These are phyloP conservation scores for Cheilinus undulatus DNA, from an alignment of 2,113 vertebrate genomes.

Conservation along the genomic window DNA sequence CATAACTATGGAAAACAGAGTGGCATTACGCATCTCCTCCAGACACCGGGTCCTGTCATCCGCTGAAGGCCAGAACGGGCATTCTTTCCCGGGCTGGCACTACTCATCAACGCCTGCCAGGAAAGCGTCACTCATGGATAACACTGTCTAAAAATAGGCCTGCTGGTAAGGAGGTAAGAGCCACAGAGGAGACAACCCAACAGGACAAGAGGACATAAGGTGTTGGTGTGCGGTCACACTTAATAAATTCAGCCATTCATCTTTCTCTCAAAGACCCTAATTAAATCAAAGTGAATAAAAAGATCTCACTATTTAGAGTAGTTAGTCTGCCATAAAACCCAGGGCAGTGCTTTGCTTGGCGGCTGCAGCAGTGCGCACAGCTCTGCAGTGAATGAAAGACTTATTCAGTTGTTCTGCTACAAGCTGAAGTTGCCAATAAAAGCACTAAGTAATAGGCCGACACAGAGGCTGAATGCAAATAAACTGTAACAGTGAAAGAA, in stretches of 20 bases:
- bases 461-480: conserved; percentile 21
- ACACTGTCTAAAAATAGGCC: conserved; percentile 88
- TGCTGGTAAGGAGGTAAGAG: conserved; percentile 48
- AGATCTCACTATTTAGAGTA: conserved; percentile 3
- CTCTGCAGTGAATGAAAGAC: conserved; percentile 38
- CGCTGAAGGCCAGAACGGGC: conserved; percentile 32
- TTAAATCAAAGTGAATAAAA: background rate
- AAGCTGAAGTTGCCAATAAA: conserved; percentile 48
- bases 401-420: conserved; percentile 58
- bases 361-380: conserved; percentile 10
- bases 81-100: conserved; percentile 61
- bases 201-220: conserved; percentile 23
- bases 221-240: conserved; percentile 21
- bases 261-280: conserved; percentile 2
- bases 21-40: conserved; percentile 49
- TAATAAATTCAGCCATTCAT: conserved; percentile 22
- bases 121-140: conserved; percentile 85
- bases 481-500: conserved; percentile 6
- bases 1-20: conserved; percentile 49
- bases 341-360: conserved; percentile 61
- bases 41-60: conserved; percentile 21
- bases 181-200: conserved; percentile 44
- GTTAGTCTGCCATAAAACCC: conserved; percentile 24
- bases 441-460: conserved; percentile 49
- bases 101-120: conserved; percentile 76